Evolutionary conservation across 1,140 invertebrate genomes (phyloP).

Genomic region (Drosophila simulans): DNA sequence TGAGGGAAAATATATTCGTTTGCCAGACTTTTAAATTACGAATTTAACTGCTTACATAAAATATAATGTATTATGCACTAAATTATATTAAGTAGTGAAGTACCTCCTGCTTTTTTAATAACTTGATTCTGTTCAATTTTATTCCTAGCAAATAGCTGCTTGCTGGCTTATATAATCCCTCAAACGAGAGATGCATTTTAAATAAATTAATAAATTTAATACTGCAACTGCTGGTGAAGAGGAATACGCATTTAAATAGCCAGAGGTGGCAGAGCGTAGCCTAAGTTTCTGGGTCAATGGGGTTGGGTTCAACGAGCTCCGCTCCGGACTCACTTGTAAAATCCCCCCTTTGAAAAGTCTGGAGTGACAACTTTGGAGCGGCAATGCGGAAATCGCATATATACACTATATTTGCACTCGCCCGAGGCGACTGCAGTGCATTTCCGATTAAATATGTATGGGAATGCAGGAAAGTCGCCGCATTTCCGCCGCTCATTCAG

Average conservation of each 20-base stretch:
- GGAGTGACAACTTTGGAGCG: conserved; percentile 29
- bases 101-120: no score
- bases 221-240: neutral
- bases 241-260: conserved; percentile 2
- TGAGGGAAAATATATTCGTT: neutral
- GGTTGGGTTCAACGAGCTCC: conserved; percentile 44
- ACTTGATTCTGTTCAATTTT: no score
- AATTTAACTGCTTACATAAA: no score
- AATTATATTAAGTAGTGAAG: no score
- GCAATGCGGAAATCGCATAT: conserved; percentile 63
- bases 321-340: conserved; percentile 1
- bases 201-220: neutral
- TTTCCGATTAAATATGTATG: conserved; percentile 68
- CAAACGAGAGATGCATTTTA: neutral
- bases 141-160: neutral
- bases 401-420: neutral
- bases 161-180: neutral
- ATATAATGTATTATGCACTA: no score
- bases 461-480: conserved; percentile 55
- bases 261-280: conserved; percentile 34
- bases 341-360: neutral
- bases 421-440: conserved; percentile 46
- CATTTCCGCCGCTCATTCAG: conserved; percentile 69
- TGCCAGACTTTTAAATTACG: neutral
- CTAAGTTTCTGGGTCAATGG: conserved; percentile 53